Conservation (phyloP, 2,113 vertebrate genomes). For the Cinclus cinclus region DNA sequence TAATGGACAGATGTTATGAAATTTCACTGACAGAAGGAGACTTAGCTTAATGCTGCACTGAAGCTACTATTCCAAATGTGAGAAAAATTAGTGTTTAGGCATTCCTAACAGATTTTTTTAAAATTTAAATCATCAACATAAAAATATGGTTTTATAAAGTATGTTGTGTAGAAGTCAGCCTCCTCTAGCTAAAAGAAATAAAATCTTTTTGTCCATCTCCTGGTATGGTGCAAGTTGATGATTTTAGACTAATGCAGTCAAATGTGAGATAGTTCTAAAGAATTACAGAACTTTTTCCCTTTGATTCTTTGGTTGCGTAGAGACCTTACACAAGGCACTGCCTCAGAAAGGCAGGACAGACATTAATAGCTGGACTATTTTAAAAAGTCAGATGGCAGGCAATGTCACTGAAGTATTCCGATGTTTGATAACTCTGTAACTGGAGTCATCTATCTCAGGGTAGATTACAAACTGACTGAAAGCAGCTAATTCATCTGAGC, state of each 20-base stretch:
- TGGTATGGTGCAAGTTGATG: background rate
- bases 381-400: background rate
- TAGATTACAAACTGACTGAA: background rate
- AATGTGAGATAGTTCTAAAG: background rate
- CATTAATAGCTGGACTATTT: background rate
- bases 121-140: background rate
- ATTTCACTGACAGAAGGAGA: background rate
- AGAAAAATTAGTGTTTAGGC: background rate
- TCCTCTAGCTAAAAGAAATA: background rate
- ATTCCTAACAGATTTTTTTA: background rate
- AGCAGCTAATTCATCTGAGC: constrained; percentile 5
- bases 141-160: background rate
- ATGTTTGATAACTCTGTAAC: background rate
- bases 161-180: background rate
- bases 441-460: background rate
- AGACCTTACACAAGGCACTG: background rate
- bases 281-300: background rate
- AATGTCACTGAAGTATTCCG: background rate
- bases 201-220: background rate
- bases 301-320: background rate
- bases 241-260: background rate
- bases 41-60: background rate
- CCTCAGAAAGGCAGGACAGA: background rate
- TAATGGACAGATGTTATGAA: background rate
- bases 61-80: background rate